Conservation (phyloP, 1,140 invertebrate species). For the Drosophila novamexicana region DNA sequence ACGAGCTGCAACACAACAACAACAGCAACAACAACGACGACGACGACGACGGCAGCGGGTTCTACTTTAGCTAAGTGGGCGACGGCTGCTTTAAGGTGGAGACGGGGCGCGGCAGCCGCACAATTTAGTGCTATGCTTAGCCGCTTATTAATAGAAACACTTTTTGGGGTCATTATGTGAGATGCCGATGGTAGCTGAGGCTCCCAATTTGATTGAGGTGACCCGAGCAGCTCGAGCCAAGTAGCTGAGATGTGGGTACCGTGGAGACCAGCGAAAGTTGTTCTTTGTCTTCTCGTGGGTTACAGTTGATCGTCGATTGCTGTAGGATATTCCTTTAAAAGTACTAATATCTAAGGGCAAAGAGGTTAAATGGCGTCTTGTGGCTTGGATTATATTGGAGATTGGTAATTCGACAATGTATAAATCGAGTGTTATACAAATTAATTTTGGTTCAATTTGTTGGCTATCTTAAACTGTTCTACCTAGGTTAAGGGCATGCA, state of each 20-base stretch:
- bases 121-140: slow-evolving; percentile 42
- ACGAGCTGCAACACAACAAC: slow-evolving; percentile 15
- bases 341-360: not conserved
- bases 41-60: slow-evolving; percentile 29
- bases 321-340: slow-evolving; percentile 20
- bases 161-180: slow-evolving; percentile 46
- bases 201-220: slow-evolving; percentile 45
- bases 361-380: slow-evolving; percentile 2
- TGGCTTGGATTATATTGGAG: not conserved
- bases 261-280: not conserved
- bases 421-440: not conserved
- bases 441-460: too few relatives aligned
- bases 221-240: slow-evolving; percentile 18
- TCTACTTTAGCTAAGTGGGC: slow-evolving; percentile 25
- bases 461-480: too few relatives aligned
- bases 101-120: not conserved
- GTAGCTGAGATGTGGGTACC: slow-evolving; percentile 13
- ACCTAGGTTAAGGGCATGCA: too few relatives aligned
- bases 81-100: not conserved
- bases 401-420: not conserved
- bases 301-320: slow-evolving; percentile 15
- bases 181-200: slow-evolving; percentile 20
- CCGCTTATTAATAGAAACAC: slow-evolving; percentile 41
- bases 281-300: not conserved
- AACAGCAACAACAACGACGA: not conserved